Conservation (phyloP, 1,140 invertebrate genomes). For the Drosophila parvula region DNA sequence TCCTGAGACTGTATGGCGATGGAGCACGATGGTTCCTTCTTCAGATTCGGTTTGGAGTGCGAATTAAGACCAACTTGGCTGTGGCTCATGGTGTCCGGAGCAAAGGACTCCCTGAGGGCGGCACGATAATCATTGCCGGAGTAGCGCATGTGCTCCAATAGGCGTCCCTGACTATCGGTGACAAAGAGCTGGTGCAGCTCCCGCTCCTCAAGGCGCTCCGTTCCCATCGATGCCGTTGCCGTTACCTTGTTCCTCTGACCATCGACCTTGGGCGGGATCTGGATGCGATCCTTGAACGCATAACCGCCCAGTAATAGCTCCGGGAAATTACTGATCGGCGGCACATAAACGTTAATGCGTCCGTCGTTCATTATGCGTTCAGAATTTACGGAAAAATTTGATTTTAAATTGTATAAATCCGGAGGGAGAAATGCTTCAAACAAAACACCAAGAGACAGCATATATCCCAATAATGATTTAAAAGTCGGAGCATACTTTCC, state of each 20-base stretch:
- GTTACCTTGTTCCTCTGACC: neutral
- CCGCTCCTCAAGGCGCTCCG: conserved; percentile 15
- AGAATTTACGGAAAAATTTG: neutral
- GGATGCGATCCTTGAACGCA: conserved; percentile 16
- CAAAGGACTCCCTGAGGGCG: conserved; percentile 42
- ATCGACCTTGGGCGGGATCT: neutral
- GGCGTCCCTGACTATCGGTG: conserved; percentile 29
- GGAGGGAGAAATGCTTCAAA: neutral
- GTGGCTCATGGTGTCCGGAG: neutral
- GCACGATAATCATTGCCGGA: conserved; percentile 56
- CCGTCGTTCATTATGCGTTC: conserved; percentile 10
- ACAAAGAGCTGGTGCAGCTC: conserved; percentile 46
- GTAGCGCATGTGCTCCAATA: conserved; percentile 61
- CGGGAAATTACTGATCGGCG: conserved; percentile 41
- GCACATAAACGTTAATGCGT: conserved; percentile 46
- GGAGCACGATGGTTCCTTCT: neutral
- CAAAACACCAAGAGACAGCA: neutral
- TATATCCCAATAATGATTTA: neutral
- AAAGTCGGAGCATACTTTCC: neutral
- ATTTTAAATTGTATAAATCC: neutral
- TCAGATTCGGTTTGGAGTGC: neutral
- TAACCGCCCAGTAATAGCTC: conserved; percentile 20
- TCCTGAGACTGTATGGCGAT: too few relatives aligned
- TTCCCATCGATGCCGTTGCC: neutral
- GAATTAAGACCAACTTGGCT: neutral